Conservation (phyloP, 2,113 vertebrate species). For the Odobenus rosmarus region DNA sequence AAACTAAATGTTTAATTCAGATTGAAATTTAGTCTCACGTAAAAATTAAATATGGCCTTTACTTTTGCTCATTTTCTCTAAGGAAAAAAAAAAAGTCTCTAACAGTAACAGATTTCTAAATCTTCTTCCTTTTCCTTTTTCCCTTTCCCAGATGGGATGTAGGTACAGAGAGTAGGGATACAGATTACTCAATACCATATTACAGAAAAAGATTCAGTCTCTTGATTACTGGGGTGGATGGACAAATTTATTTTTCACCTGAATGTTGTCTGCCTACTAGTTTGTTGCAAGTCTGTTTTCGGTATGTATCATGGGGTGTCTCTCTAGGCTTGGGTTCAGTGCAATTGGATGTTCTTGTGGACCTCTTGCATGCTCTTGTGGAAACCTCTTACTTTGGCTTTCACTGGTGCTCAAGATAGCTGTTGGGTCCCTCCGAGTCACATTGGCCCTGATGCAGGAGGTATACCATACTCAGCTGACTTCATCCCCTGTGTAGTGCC, state of each 20-base stretch:
- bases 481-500: not conserved
- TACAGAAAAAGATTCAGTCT: not conserved
- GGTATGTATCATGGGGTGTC: not conserved
- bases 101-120: not conserved
- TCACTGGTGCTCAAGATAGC: not conserved
- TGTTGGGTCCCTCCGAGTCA: not conserved
- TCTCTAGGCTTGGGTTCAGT: not conserved
- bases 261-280: not conserved
- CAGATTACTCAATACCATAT: not conserved
- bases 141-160: not conserved
- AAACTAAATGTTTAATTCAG: not conserved
- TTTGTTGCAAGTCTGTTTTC: not conserved
- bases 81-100: not conserved
- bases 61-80: not conserved
- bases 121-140: not conserved
- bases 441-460: not conserved
- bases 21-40: not conserved
- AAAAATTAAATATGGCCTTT: not conserved
- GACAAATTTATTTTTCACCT: not conserved
- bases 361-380: not conserved
- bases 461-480: not conserved
- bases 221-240: not conserved
- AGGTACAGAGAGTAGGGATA: not conserved
- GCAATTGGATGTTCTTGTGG: not conserved
- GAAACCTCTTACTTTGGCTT: not conserved